Base-by-base conservation (phyloP, 2,797 vertebrate species). In the Rhabdophis nuchalis region DNA sequence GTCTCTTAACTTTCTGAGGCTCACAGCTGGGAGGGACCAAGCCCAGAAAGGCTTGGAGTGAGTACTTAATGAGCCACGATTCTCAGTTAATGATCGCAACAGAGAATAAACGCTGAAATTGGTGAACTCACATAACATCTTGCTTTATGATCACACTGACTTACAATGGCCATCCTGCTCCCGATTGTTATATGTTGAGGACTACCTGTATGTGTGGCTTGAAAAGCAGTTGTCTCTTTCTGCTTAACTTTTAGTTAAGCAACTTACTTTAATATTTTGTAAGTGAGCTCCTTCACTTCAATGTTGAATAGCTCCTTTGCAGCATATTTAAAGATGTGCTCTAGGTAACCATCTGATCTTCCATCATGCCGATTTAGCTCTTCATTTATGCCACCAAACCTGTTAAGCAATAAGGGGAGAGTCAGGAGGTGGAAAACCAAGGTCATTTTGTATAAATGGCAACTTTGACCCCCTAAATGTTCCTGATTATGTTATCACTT, bases 231-330 rank as follows among this genome's bases (percentile, higher is more conserved):
- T 14, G 92, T 87, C 77, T 85, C 20, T 56, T 1, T 1, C 3
- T 92, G 10, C 2, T 54, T 89, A 9, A 0, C 36, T 41, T 9
- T 46, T 46, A 60, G 9, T 1, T 0, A 52, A 0, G 9, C 0
- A 29, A 94, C 97, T 95, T 96, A 99, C 99, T 98, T 99, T 85
- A 99, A 97, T 57, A 98, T 97, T 93, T 98, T 99, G 96, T 99
- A 99, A 13, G 98, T 98, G 94, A 99, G 98, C 95, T 99, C 98
- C 7, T 98, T 97, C 89, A 99, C 98, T 3, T 99, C 98, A 93
- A 98, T 92, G 0, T 97, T 98, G 94, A 99, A 99, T 32, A 99
- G 98, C 93, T 99, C 99, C 95, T 99, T 99, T 86, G 99, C 99
- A 7, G 99, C 98, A 3, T 99, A 97, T 94, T 98, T 98, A 96